Conservation (phyloP, 2,888 invertebrate genomes). For the Hesperia comma region DNA sequence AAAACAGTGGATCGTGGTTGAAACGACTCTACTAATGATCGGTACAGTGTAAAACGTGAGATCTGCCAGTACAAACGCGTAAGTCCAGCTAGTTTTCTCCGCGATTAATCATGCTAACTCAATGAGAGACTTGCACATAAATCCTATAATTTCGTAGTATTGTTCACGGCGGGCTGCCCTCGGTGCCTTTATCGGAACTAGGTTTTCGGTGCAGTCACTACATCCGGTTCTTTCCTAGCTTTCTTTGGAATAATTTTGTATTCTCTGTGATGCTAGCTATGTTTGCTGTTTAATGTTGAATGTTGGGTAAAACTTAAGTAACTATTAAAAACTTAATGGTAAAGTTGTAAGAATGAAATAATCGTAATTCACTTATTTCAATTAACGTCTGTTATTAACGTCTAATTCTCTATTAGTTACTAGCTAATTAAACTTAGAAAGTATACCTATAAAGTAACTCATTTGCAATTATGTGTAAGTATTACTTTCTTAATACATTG, state of each 20-base stretch:
- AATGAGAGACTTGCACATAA: slow-evolving; percentile 70
- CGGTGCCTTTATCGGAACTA: slow-evolving; percentile 66
- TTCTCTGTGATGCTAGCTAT: slow-evolving; percentile 13
- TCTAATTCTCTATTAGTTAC: too few relatives aligned
- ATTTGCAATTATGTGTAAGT: slow-evolving; percentile 11
- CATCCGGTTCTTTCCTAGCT: slow-evolving; percentile 61
- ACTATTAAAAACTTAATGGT: too few relatives aligned
- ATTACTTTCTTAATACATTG: background rate
- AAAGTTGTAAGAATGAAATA: too few relatives aligned
- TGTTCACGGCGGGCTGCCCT: slow-evolving; percentile 66
- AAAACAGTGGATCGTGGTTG: slow-evolving; percentile 61
- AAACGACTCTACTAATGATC: slow-evolving; percentile 65
- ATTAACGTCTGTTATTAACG: too few relatives aligned
- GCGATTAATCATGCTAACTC: slow-evolving; percentile 77
- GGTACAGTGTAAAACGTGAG: slow-evolving; percentile 66
- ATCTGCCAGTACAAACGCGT: slow-evolving; percentile 66
- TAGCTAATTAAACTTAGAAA: background rate
- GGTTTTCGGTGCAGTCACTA: slow-evolving; percentile 73
- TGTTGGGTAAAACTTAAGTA: too few relatives aligned
- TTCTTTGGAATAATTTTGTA: slow-evolving; percentile 52
- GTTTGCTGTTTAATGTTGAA: background rate
- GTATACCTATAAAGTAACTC: slow-evolving; percentile 1
- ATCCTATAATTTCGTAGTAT: slow-evolving; percentile 77
- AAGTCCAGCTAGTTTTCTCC: slow-evolving; percentile 72
- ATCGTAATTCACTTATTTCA: too few relatives aligned